phyloP scores from a whole-genome alignment of 1,140 invertebrate genomes.

The Physella acuta region DNA sequence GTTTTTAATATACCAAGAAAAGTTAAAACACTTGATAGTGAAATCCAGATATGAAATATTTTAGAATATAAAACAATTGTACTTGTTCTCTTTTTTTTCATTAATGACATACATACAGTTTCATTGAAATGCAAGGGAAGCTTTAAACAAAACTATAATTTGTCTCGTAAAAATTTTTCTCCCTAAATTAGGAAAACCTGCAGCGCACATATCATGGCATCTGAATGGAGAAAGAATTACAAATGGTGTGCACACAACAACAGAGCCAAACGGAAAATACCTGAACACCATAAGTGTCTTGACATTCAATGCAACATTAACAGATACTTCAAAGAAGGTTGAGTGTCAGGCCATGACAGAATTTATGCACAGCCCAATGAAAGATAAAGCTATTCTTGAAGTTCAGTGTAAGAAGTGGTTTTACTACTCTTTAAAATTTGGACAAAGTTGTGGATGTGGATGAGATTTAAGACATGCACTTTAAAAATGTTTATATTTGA shows the following conservation, averaged over 20 bases:
- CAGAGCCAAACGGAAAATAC: slow-evolving; percentile 64
- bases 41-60: too few relatives aligned
- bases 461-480: not conserved
- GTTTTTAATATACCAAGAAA: too few relatives aligned
- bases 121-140: not conserved
- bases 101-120: too few relatives aligned
- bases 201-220: slow-evolving; percentile 69
- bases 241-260: slow-evolving; percentile 31
- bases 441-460: not conserved
- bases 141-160: not conserved
- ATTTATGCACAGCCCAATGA: slow-evolving; percentile 47
- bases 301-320: slow-evolving; percentile 72
- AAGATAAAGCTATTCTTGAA: slow-evolving; percentile 49
- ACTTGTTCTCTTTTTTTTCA: too few relatives aligned
- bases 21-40: too few relatives aligned
- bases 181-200: slow-evolving; percentile 73
- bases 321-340: slow-evolving; percentile 86
- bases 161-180: not conserved
- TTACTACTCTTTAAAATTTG: not conserved
- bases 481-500: too few relatives aligned
- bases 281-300: slow-evolving; percentile 75
- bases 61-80: too few relatives aligned
- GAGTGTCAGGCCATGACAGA: slow-evolving; percentile 70
- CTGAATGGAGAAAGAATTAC: slow-evolving; percentile 33
- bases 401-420: slow-evolving; percentile 61